A percentile compares a stretch with the other conserved stretches of the same genome.
phyloP scores from a whole-genome alignment of 1,140 invertebrate genomes.

The Polypedilum pembai region DNA sequence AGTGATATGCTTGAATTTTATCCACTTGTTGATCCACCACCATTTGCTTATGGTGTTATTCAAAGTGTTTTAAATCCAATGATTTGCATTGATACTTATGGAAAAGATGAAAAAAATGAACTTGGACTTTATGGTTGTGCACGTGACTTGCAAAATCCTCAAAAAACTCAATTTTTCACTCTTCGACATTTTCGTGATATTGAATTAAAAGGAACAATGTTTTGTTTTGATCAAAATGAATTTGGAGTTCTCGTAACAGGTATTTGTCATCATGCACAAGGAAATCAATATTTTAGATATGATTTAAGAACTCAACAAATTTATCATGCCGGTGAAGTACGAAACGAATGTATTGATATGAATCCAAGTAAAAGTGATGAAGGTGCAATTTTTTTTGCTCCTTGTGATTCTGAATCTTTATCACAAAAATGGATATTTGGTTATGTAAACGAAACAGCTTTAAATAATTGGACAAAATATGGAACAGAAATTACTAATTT shows the following conservation, averaged over 20 bases:
- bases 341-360: constrained; percentile 61
- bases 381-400: constrained; percentile 54
- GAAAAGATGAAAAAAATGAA: constrained; percentile 53
- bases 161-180: constrained; percentile 36
- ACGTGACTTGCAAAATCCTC: constrained; percentile 34
- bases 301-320: constrained; percentile 59
- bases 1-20: constrained; percentile 69
- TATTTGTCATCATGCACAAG: constrained; percentile 60
- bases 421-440: constrained; percentile 76
- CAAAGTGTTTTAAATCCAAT: constrained; percentile 56
- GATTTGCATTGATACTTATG: constrained; percentile 69
- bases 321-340: constrained; percentile 52
- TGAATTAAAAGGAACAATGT: constrained; percentile 51
- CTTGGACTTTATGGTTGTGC: constrained; percentile 48
- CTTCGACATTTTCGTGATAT: constrained; percentile 65
- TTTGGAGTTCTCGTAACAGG: constrained; percentile 66
- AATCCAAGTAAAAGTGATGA: constrained; percentile 46
- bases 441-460: constrained; percentile 55
- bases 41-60: constrained; percentile 62
- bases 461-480: constrained; percentile 27
- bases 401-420: constrained; percentile 55
- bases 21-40: constrained; percentile 67
- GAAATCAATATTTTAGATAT: constrained; percentile 75
- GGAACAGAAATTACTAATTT: not conserved
- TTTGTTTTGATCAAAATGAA: constrained; percentile 62